Percentiles rank a stretch among this genome's conserved stretches.
phyloP scores from a whole-genome alignment of 2,113 vertebrate genomes.

The Dasyprocta punctata region DNA sequence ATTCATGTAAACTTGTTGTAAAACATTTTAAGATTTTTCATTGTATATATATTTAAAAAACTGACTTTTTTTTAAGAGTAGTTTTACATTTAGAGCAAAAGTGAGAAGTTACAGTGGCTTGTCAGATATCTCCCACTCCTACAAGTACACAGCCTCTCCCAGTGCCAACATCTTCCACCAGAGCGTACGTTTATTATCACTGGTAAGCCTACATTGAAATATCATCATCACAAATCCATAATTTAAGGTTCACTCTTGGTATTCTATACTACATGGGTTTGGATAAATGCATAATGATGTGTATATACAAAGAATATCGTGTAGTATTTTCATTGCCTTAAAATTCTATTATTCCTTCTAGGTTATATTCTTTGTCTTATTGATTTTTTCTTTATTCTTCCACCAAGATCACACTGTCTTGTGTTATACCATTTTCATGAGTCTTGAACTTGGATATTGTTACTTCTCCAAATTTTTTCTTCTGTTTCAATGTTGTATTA shows the following conservation, averaged over 20 bases:
- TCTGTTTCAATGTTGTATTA: neutral
- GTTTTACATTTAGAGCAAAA: neutral
- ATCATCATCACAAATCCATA: neutral
- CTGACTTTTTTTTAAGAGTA: neutral
- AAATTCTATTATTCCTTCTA: neutral
- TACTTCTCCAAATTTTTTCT: neutral
- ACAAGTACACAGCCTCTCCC: neutral
- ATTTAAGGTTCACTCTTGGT: neutral
- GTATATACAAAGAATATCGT: neutral
- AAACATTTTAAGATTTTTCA: neutral
- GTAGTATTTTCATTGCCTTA: neutral
- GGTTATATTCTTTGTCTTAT: neutral
- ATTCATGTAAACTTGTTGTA: neutral
- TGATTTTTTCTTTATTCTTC: neutral
- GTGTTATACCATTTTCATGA: neutral
- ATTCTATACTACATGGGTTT: neutral
- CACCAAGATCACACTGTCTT: neutral
- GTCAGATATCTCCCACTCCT: neutral
- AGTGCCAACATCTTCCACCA: neutral
- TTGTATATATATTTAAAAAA: neutral
- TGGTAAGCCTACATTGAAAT: neutral
- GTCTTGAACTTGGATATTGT: neutral
- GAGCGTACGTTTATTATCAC: neutral
- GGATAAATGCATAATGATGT: neutral
- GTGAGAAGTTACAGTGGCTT: neutral